These are phyloP conservation scores for Drosophila greeni DNA, from an alignment of 2,888 invertebrate species.

Conservation along the genomic window DNA sequence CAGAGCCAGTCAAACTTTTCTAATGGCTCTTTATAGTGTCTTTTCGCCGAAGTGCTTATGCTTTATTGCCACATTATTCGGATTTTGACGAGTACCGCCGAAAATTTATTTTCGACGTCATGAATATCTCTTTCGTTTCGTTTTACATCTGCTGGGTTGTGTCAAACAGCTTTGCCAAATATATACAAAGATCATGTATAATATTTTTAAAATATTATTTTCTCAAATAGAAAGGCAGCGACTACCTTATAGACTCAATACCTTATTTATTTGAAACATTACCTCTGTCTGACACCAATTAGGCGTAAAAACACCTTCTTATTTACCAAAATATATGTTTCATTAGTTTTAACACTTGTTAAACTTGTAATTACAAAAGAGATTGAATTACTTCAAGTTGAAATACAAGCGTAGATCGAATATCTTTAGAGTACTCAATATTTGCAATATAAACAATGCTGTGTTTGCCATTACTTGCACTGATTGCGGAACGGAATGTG, in stretches of 20 bases:
- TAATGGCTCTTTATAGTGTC: neutral
- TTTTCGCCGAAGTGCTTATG: neutral
- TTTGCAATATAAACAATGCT: neutral
- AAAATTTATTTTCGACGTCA: slow-evolving; percentile 7
- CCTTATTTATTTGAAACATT: neutral
- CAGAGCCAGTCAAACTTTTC: neutral
- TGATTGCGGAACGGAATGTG: neutral
- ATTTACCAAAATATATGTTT: neutral
- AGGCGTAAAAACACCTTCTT: neutral
- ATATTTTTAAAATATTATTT: neutral
- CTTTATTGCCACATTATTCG: neutral
- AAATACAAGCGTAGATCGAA: neutral
- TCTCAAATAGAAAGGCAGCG: too few species aligned
- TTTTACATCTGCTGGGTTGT: slow-evolving; percentile 7
- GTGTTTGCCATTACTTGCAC: neutral
- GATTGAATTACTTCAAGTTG: neutral
- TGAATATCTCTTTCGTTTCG: slow-evolving; percentile 1
- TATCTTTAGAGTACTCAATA: neutral
- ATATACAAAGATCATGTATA: neutral
- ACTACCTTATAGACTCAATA: neutral
- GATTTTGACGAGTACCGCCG: neutral
- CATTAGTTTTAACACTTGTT: neutral
- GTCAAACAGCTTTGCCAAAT: slow-evolving; percentile 2
- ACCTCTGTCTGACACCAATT: too few species aligned
- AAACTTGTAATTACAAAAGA: neutral